These are phyloP conservation scores for Tetramorium bicarinatum DNA, from an alignment of 2,888 invertebrate species.

Conservation along the genomic window DNA sequence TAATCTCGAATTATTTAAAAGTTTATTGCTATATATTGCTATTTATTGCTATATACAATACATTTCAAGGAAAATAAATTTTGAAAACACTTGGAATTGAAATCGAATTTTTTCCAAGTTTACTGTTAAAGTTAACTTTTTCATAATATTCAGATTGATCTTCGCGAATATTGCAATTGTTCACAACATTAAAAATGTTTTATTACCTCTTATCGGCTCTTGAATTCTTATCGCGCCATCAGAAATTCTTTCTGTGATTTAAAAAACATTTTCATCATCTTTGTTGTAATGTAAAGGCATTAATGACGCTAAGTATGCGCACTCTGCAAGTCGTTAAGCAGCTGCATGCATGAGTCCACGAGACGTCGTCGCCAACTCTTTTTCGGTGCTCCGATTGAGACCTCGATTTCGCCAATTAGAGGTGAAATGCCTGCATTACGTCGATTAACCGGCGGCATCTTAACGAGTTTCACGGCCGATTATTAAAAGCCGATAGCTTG, in stretches of 20 bases:
- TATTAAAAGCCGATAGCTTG: conserved; percentile 79
- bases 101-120: background rate
- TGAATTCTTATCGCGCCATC: background rate
- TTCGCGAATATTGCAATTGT: background rate
- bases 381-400: conserved; percentile 68
- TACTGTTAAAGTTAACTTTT: background rate
- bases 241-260: background rate
- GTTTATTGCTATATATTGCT: background rate
- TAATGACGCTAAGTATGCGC: conserved; percentile 13
- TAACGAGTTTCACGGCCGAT: conserved; percentile 80
- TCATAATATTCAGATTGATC: background rate
- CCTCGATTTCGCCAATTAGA: conserved; percentile 76
- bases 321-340: conserved; percentile 16
- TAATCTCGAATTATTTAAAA: background rate
- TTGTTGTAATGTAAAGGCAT: background rate
- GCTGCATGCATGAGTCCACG: conserved; percentile 1
- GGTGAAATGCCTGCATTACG: conserved; percentile 70
- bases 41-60: background rate
- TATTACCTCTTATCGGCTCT: background rate
- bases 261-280: conserved; percentile 3
- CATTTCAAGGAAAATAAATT: conserved; percentile 14
- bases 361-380: conserved; percentile 16
- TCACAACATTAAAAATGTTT: background rate
- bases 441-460: conserved; percentile 74
- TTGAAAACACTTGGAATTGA: background rate